Conservation (phyloP, 2,888 invertebrate species). For the Eupithecia subfuscata region DNA sequence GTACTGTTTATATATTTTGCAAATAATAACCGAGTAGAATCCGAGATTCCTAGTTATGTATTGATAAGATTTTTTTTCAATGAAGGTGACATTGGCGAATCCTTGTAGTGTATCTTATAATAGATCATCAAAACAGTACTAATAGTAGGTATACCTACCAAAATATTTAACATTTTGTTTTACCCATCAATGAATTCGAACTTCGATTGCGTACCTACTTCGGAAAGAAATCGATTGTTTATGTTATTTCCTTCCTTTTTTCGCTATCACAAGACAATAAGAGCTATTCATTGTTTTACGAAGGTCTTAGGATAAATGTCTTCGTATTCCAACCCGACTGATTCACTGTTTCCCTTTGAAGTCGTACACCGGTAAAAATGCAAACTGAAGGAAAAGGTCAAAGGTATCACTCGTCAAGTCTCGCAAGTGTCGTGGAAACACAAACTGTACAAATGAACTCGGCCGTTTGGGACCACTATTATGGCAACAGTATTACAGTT, state of each 20-base stretch:
- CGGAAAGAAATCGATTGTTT: not conserved
- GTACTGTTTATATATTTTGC: too few species aligned
- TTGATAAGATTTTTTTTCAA: too few species aligned
- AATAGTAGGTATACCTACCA: too few species aligned
- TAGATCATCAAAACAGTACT: too few species aligned
- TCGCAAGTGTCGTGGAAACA: conserved; percentile 19
- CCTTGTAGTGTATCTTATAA: too few species aligned
- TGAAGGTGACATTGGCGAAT: too few species aligned
- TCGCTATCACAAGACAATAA: not conserved
- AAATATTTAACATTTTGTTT: too few species aligned
- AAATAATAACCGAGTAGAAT: too few species aligned
- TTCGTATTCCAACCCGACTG: not conserved
- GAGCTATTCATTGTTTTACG: not conserved
- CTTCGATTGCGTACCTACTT: not conserved
- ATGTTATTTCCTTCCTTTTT: not conserved
- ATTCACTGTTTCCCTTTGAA: conserved; percentile 16
- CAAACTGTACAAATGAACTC: conserved; percentile 30
- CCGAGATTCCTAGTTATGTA: too few species aligned
- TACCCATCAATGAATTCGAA: too few species aligned
- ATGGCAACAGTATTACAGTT: conserved; percentile 10
- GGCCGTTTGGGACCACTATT: conserved; percentile 24
- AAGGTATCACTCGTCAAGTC: conserved; percentile 30
- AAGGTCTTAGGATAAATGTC: not conserved
- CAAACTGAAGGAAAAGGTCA: conserved; percentile 34
- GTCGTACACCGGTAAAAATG: conserved; percentile 14